Base-by-base conservation (phyloP, 1,140 invertebrate genomes). In the Aphelinus certus region DNA sequence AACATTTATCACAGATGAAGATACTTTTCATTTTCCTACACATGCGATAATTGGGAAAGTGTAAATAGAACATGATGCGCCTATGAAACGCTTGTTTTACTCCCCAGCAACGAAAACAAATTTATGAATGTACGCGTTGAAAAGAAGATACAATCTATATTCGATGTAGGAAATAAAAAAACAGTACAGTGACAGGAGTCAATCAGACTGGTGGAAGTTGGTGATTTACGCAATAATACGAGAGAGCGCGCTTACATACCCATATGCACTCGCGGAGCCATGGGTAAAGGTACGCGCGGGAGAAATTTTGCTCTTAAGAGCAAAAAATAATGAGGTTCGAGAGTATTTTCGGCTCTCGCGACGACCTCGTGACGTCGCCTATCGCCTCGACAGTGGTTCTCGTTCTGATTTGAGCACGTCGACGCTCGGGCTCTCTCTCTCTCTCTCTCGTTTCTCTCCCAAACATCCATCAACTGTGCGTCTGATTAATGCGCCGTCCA, bases 351-450 rank as follows among this genome's bases (percentile, higher is more conserved):
- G 81, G 82, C 79, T 76, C 74, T 71, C 73, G 26, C 26, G 79
- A 79, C 80, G 82, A 82, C 81, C 81, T 82, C 79, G 81, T 83
- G 81, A 82, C 82, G 82, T 80, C 76, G 81, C 76, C 76, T 82
- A 81, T 82, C 75, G 79, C 75, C 77, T 76, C 70, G 67, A 66
- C 78, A 76, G 78, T 77, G 70, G 76, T 71, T 79, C 76, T 81
- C 78, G 66, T 76, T 80, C 79, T 57, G 73, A 75, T 75, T 75
- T 69, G 57, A 69, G 49, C 57, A 43, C 43, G 51, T 61, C 57
- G 46, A 62, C 26, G 47, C 26, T 3, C 10, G 26, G 26, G 57
- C 57, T 26, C 57, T 42, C n/a, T 42, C n/a, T 55, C 10, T 9
- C 6, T 47, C 64, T 49, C 6, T 48, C 10, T 64, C 57, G 47